Percentiles rank a stretch among this genome's conserved stretches.
These are phyloP conservation scores for Sycon ciliatum DNA, from an alignment of 37 sponge, comb jelly and placozoan genomes.

Conservation along the genomic window DNA sequence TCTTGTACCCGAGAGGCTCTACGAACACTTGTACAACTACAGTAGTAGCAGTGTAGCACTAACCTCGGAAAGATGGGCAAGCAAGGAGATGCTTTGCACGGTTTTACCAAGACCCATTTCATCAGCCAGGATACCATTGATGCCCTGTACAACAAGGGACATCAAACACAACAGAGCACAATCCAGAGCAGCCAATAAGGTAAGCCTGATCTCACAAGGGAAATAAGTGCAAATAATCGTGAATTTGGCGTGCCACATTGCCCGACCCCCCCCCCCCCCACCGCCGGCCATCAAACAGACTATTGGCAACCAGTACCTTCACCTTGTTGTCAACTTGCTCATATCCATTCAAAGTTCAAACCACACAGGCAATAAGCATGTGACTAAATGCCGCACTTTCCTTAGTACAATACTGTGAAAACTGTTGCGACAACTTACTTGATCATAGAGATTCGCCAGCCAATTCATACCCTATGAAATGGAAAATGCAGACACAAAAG, in stretches of 20 bases:
- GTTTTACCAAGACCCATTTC: constrained; percentile 97
- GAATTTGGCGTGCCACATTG: not conserved
- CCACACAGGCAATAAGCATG: too few relatives aligned
- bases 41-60: not conserved
- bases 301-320: too few relatives aligned
- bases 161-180: constrained; percentile 9
- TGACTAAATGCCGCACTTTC: too few relatives aligned
- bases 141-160: constrained; percentile 38
- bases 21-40: not conserved
- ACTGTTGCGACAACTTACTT: too few relatives aligned
- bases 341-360: too few relatives aligned
- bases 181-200: not conserved
- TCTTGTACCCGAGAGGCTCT: not conserved
- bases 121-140: constrained; percentile 92
- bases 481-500: not conserved
- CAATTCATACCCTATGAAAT: constrained; percentile 89
- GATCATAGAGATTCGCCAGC: constrained; percentile 82
- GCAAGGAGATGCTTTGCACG: constrained; percentile 76
- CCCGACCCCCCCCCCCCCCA: not conserved
- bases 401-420: too few relatives aligned
- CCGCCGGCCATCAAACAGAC: too few relatives aligned
- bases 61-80: constrained; percentile 80
- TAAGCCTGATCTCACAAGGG: too few relatives aligned
- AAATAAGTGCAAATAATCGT: not conserved
- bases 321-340: too few relatives aligned